Evolutionary conservation across 2,888 invertebrate species (phyloP).

Genomic region (Lagria hirta): DNA sequence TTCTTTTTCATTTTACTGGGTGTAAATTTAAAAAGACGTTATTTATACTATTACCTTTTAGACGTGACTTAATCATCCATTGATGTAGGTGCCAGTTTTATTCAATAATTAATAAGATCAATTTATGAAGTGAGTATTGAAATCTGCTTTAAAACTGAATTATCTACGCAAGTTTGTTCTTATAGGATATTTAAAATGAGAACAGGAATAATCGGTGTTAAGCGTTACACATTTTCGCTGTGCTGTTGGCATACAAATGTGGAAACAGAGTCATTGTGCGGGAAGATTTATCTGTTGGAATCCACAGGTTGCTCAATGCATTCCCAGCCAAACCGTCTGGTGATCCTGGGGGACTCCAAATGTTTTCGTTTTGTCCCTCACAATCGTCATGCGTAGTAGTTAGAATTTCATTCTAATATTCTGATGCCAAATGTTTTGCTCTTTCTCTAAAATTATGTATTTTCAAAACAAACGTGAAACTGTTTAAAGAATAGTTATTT

Average conservation of each 20-base stretch:
- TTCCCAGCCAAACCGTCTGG: slow-evolving; percentile 49
- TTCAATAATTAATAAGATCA: too few relatives aligned
- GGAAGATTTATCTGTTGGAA: slow-evolving; percentile 52
- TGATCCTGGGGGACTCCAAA: slow-evolving; percentile 45
- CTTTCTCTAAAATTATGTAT: not conserved
- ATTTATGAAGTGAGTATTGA: too few relatives aligned
- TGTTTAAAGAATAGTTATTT: slow-evolving; percentile 6
- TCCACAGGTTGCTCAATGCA: slow-evolving; percentile 51
- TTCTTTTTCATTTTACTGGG: too few relatives aligned
- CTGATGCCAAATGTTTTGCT: slow-evolving; percentile 40
- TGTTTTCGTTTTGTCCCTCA: slow-evolving; percentile 49
- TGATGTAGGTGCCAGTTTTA: too few relatives aligned
- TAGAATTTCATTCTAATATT: slow-evolving; percentile 40
- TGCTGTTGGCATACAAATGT: slow-evolving; percentile 38
- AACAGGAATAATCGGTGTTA: slow-evolving; percentile 27
- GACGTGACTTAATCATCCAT: too few relatives aligned
- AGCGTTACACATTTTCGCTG: slow-evolving; percentile 28
- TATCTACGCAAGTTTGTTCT: too few relatives aligned
- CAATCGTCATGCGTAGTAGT: slow-evolving; percentile 49
- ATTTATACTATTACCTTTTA: too few relatives aligned
- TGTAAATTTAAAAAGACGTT: too few relatives aligned
- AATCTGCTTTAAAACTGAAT: too few relatives aligned
- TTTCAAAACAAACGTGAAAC: slow-evolving; percentile 3
- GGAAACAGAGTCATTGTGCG: slow-evolving; percentile 42
- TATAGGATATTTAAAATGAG: too few relatives aligned